Evolutionary conservation across 2,113 vertebrate genomes (phyloP).

Genomic region (Benitochromis conjunctus): DNA sequence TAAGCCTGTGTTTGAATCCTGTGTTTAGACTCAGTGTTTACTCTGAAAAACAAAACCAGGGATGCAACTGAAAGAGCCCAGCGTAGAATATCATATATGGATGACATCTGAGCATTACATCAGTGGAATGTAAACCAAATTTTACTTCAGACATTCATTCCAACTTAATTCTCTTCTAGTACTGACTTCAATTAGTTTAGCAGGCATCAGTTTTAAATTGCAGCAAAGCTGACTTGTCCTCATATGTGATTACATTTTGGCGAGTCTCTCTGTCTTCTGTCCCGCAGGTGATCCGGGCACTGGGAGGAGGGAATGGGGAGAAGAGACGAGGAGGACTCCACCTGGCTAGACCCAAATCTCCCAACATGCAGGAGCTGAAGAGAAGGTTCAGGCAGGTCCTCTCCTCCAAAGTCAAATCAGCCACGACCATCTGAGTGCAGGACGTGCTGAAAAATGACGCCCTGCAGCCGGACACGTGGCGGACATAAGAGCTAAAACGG

Average conservation of each 20-base stretch:
- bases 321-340: conserved; percentile 86
- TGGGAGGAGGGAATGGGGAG: conserved; percentile 82
- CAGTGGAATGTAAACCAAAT: neutral
- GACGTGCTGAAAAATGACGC: neutral
- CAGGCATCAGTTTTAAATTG: neutral
- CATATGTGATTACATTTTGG: neutral
- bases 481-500: neutral
- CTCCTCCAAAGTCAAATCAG: conserved; percentile 84
- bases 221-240: neutral
- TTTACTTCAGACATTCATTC: neutral
- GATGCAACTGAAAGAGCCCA: too few relatives aligned
- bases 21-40: too few relatives aligned
- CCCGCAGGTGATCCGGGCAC: conserved; percentile 76
- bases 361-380: conserved; percentile 94
- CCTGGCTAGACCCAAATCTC: conserved; percentile 87
- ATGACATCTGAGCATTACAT: neutral
- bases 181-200: neutral
- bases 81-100: fast-evolving
- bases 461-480: neutral
- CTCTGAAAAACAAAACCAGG: too few relatives aligned
- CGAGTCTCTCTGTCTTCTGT: neutral
- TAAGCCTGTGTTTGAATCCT: neutral
- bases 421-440: conserved; percentile 74
- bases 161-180: neutral
- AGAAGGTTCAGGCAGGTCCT: conserved; percentile 88